phyloP scores from a whole-genome alignment of 2,888 invertebrate genomes.

The Lepidonotus clava region DNA sequence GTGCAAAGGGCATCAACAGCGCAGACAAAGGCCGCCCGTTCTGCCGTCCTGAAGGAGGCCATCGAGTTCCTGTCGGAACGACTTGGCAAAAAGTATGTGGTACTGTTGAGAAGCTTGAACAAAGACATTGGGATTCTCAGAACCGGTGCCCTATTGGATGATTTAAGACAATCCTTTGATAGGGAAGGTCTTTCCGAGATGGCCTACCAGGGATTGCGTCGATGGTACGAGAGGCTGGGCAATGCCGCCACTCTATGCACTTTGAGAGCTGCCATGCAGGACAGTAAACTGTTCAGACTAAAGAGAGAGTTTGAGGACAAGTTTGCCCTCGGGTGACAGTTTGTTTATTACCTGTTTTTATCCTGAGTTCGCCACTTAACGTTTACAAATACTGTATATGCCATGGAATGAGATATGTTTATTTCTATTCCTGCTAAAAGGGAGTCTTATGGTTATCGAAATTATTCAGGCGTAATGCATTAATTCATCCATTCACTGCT shows the following conservation, averaged over 20 bases:
- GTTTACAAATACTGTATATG: too few relatives aligned
- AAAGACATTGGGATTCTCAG: not conserved
- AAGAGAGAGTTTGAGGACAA: not conserved
- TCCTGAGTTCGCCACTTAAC: too few relatives aligned
- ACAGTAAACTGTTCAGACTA: not conserved
- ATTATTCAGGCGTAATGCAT: too few relatives aligned
- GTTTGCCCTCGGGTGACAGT: too few relatives aligned
- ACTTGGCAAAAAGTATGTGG: not conserved
- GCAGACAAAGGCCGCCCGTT: not conserved
- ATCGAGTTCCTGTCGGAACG: not conserved
- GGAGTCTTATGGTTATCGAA: too few relatives aligned
- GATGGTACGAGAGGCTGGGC: slow-evolving; percentile 4
- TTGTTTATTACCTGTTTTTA: too few relatives aligned
- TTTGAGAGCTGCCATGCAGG: not conserved
- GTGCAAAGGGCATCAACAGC: not conserved
- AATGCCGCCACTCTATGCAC: not conserved
- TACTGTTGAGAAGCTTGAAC: not conserved
- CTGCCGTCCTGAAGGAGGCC: not conserved
- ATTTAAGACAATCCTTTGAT: not conserved
- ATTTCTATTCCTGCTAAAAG: too few relatives aligned
- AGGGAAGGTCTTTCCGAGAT: not conserved
- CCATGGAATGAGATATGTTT: too few relatives aligned
- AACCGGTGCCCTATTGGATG: not conserved
- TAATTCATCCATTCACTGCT: too few relatives aligned
- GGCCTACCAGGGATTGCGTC: not conserved